Evolutionary conservation across 2,113 vertebrate species (phyloP), one percentile per base, ranked within the genome.

Genomic region (Psittacara wagleri): DNA sequence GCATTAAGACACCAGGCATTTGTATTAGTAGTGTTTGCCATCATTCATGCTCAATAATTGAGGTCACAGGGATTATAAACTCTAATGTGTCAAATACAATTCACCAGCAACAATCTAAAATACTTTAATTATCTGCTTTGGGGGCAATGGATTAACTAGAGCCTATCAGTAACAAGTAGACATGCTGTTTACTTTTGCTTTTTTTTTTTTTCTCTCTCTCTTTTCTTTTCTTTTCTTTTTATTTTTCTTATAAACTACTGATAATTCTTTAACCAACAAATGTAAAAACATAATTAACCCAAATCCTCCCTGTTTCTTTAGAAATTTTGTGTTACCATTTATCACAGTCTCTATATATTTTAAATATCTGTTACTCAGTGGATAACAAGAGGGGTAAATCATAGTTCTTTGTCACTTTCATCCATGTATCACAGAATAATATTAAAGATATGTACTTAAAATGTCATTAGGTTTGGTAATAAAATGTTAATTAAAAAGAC

Each of bases 31-130:
- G 29, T 97, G 79, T 98, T 98, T 98, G 92, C 95, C 83, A 93
- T 96, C 90, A 96, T 97, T 97, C 93, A 88, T 95, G 84, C 95
- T 97, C 92, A 82, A 95, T 98, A 98, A 98, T 97, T 98, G 97
- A 98, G 96, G 96, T 98, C 94, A 94, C 18, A 92, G 64, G 89
- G 83, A 84, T 97, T 98, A 97, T 95, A 97, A 97, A 97, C 94
- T 94, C 49, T 96, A 96, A 96, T 94, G 88, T 97, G 94, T 96
- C 88, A 97, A 97, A 97, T 94, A 97, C 95, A 97, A 97, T 97
- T 97, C 94, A 96, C 43, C 90, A 95, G 87, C 74, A 86, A 81
- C 90, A 69, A 93, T 95, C 67, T 88, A 82, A 97, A 97, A 93
- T 97, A 84, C 86, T 90, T 97, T 96, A 95, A 97, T 96, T 97